Evolutionary conservation across 2,888 invertebrate genomes (phyloP), one percentile per base, ranked within the genome.

Genomic region (Megastigmus dorsalis): DNA sequence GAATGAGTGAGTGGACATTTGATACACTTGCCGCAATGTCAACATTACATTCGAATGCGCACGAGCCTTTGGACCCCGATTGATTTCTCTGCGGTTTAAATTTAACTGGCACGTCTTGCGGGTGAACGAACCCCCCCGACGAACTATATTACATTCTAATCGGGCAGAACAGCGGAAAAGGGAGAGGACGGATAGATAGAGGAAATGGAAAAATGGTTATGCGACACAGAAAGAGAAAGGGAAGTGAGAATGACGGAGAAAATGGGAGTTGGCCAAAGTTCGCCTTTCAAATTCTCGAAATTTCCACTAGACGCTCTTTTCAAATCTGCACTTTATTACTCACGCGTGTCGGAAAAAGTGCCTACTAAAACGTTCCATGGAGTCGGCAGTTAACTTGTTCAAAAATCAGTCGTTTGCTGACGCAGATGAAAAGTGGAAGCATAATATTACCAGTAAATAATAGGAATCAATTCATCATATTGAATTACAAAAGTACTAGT

Each of bases 241-340:
- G n/a, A n/a, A n/a, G n/a, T n/a, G n/a, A n/a, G n/a, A n/a, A n/a
- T n/a, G n/a, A n/a, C n/a, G n/a, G n/a, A n/a, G n/a, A n/a, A n/a
- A n/a, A n/a, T n/a, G n/a, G n/a, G n/a, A n/a, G n/a, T n/a, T n/a
- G n/a, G n/a, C n/a, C n/a, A 28, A 45, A 62, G 41, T 38, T 57
- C 23, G 20, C 3, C 18, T 33, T 18, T 9, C 18, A 7, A 20
- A 10, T 45, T 67, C 18, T 13, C 13, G 13, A 7, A 20, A 10
- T 45, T 67, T 10, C 13, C 13, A 7, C 20, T 10, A 18, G 3
- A 41, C 41, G 41, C n/a, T 10, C 20, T 66, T 54, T 66, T 26
- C 54, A 20, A 26, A 67, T 67, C 45, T 55, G 43, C 43, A 55
- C 55, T 67, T 55, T 55, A 67, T 67, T 65, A 52, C 65, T 41